Conservation (phyloP, 2,888 invertebrate species). For the Leptopilina myrica region DNA sequence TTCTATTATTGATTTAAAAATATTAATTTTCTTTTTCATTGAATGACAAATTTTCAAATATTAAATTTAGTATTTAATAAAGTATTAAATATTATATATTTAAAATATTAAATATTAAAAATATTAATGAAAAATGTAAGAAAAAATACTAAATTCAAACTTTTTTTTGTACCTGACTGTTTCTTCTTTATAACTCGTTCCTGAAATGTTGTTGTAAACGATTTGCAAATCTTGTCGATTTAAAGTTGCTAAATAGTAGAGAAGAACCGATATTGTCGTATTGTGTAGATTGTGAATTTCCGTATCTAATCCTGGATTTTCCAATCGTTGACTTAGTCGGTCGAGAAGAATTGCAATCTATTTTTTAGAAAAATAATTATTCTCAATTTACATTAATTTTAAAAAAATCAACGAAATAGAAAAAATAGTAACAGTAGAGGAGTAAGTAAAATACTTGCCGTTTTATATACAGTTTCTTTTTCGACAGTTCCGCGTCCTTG, state of each 20-base stretch:
- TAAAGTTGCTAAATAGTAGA: conserved; percentile 75
- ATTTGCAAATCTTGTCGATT: conserved; percentile 71
- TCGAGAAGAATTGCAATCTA: conserved; percentile 71
- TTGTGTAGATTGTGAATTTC: conserved; percentile 74
- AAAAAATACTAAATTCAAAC: neutral
- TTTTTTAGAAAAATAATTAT: neutral
- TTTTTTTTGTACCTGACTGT: conserved; percentile 78
- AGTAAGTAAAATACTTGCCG: conserved; percentile 59
- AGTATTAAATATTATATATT: no score
- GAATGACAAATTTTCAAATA: no score
- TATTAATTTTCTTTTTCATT: no score
- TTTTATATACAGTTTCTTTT: conserved; percentile 65
- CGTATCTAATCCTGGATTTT: conserved; percentile 71
- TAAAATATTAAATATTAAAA: no score
- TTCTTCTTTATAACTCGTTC: conserved; percentile 86
- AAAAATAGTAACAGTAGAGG: neutral
- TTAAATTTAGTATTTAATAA: neutral
- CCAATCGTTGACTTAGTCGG: conserved; percentile 71
- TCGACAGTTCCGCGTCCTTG: conserved; percentile 68
- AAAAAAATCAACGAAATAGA: neutral
- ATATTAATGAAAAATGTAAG: neutral
- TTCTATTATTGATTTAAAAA: no score
- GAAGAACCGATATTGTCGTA: conserved; percentile 74
- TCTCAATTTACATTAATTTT: no score
- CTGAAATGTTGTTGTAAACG: conserved; percentile 75